These are phyloP conservation scores for Iselma pallidipennis DNA, from an alignment of 2,888 invertebrate species.

Conservation along the genomic window DNA sequence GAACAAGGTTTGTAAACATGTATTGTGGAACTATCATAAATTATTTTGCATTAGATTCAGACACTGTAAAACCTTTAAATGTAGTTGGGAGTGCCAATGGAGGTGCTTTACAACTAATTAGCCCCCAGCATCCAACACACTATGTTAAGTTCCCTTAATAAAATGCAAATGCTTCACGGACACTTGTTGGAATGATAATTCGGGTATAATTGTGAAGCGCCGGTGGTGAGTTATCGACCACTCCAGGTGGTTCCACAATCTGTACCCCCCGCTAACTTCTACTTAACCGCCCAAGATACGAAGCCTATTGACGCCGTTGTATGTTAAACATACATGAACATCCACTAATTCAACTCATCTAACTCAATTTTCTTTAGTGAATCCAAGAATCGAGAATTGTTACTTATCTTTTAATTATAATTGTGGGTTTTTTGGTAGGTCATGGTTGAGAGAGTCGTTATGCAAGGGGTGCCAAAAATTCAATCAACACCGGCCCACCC, in stretches of 20 bases:
- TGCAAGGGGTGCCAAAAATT: not conserved
- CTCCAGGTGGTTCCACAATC: constrained; percentile 44
- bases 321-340: not conserved
- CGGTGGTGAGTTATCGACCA: constrained; percentile 52
- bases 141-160: constrained; percentile 18
- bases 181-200: constrained; percentile 50
- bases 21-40: constrained; percentile 10
- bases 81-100: constrained; percentile 17
- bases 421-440: not conserved
- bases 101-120: constrained; percentile 36
- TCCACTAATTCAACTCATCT: too few relatives aligned
- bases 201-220: constrained; percentile 49
- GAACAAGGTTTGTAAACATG: too few relatives aligned
- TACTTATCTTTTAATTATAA: too few relatives aligned
- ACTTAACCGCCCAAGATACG: constrained; percentile 32
- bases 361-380: too few relatives aligned
- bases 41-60: constrained; percentile 17
- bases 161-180: constrained; percentile 41
- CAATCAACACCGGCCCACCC: constrained; percentile 1
- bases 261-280: constrained; percentile 39
- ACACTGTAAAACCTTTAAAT: not conserved
- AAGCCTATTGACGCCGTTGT: not conserved
- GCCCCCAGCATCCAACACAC: constrained; percentile 31
- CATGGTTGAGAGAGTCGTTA: not conserved
- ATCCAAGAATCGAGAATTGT: too few relatives aligned